A percentile compares a stretch with the other conserved stretches of the same genome.
Conservation (phyloP, 2,797 vertebrate species). For the Cephalopachus bancanus region DNA sequence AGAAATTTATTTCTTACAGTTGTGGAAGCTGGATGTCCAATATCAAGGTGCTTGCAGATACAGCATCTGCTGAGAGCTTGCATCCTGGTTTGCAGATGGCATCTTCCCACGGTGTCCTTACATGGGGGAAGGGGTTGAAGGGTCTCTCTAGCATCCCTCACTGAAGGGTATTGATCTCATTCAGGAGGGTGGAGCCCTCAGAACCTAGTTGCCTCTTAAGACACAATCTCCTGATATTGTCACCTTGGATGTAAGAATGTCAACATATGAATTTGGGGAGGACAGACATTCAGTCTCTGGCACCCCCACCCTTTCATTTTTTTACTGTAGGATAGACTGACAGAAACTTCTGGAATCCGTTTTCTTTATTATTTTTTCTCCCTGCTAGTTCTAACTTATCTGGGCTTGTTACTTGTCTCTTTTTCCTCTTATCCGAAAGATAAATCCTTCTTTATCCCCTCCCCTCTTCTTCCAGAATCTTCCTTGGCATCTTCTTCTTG, state of each 20-base stretch:
- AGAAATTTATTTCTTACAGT: background rate
- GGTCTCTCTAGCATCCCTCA: no score
- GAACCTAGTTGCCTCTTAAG: no score
- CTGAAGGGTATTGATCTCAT: no score
- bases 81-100: background rate
- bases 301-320: background rate
- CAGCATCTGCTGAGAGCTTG: no score
- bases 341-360: rapidly evolving
- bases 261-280: background rate
- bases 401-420: background rate
- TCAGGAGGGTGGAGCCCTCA: background rate
- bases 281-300: background rate
- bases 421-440: background rate
- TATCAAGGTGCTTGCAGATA: no score
- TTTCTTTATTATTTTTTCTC: background rate
- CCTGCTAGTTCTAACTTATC: background rate
- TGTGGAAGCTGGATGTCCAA: background rate
- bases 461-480: background rate
- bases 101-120: no score
- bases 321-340: background rate
- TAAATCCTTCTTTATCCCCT: background rate
- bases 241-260: rapidly evolving
- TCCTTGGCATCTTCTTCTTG: background rate
- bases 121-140: background rate
- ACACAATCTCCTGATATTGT: background rate